Percentiles rank a stretch among this genome's conserved stretches.
Evolutionary conservation across 2,888 invertebrate species (phyloP).

Genomic region (Margaritifera margaritifera): DNA sequence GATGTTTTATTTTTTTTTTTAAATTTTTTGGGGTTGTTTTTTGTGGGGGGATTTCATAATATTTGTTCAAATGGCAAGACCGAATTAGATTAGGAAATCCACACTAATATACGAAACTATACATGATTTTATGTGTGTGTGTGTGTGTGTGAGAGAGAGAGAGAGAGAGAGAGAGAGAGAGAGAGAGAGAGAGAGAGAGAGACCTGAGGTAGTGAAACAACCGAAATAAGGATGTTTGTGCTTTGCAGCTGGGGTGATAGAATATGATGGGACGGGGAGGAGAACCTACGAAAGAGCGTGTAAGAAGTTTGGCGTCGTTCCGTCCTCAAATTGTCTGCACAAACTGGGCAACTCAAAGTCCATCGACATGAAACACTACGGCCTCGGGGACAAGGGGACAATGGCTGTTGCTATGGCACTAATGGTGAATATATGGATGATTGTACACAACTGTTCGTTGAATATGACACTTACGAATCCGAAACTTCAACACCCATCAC

Average conservation of each 20-base stretch:
- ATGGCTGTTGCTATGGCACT: conserved; percentile 66
- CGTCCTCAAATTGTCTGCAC: conserved; percentile 54
- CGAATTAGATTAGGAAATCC: too few relatives aligned
- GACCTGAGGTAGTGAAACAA: too few relatives aligned
- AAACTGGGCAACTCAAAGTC: conserved; percentile 50
- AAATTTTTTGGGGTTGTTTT: too few relatives aligned
- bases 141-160: too few relatives aligned
- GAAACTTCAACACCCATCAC: too few relatives aligned
- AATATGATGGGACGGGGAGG: conserved; percentile 64
- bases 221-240: not conserved
- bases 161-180: too few relatives aligned
- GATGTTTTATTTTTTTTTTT: too few relatives aligned
- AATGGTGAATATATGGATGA: conserved; percentile 52
- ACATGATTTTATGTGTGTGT: too few relatives aligned
- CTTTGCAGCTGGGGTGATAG: conserved; percentile 37
- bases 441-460: not conserved
- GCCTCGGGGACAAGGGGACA: conserved; percentile 60
- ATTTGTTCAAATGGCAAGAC: too few relatives aligned
- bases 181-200: too few relatives aligned
- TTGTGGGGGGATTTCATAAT: too few relatives aligned
- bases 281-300: conserved; percentile 63
- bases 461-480: not conserved
- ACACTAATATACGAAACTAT: too few relatives aligned
- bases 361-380: conserved; percentile 64
- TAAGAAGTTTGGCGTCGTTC: conserved; percentile 55